Evolutionary conservation across 2,888 invertebrate genomes (phyloP), one percentile per base, ranked within the genome.

Genomic region (Stegophylla sp.): DNA sequence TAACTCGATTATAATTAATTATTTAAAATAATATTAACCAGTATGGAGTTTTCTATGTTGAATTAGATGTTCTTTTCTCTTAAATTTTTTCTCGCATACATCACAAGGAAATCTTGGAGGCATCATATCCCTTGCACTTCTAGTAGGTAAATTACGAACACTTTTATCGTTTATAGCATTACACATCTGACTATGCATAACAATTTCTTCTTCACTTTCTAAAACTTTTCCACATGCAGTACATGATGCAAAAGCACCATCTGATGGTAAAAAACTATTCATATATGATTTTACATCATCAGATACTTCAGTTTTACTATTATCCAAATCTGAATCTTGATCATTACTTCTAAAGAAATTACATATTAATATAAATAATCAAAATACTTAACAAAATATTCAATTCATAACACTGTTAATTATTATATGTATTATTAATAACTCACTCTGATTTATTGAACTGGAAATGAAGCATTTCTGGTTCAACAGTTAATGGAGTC

Each of bases 21-120:
- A 61, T 61, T n/a, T 15, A 4, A 23, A 45, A 28, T 0, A 41
- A 28, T 4, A 73, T 79, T 59, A 77, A 9, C 91, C 91, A 0
- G 90, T 90, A 84, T 92, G 92, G 1, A 91, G 86, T 85, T 91
- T 91, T 1, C 90, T 87, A 84, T 92, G 92, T 83, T 92, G 92
- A 82, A 90, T 90, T 0, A 92, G 86, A 85, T 92, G 91, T 84
- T 92, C 92, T 85, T 91, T 90, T 83, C 92, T 88, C 85, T 91
- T 91, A 84, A 92, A 92, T 0, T 88, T 88, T 83, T 91, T 90
- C 9, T 88, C 88, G 85, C 92, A 92, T 20, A 89, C 87, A 56
- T 89, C 89, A 84, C 91, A 91, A 84, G 77, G 82, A 76, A 79
- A 82, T 20, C 82, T 41, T 66, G 75, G 72, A 7, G 82, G 82